These are phyloP conservation scores for Conus betulinus DNA, from an alignment of 1,140 invertebrate genomes.

Conservation along the genomic window DNA sequence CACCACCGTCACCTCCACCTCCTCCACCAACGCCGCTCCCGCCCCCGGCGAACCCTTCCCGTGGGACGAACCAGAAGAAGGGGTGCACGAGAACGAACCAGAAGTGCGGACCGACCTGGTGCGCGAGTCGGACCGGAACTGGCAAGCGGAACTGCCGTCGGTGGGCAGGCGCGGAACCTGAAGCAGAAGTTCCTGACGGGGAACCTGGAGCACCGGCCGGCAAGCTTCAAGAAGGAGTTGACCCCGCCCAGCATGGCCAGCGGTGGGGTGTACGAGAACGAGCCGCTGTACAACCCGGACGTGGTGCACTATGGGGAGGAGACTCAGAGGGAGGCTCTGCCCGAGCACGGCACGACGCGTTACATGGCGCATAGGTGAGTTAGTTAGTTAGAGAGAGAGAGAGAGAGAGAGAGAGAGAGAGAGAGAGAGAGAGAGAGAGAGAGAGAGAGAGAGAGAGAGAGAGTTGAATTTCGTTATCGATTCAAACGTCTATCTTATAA, in stretches of 20 bases:
- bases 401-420: neutral
- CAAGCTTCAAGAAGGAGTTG: constrained; percentile 41
- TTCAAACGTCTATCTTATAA: too few relatives aligned
- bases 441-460: neutral
- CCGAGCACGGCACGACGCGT: constrained; percentile 63
- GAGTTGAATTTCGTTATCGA: neutral
- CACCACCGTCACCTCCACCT: neutral
- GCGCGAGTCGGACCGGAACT: constrained; percentile 55
- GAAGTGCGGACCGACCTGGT: constrained; percentile 56
- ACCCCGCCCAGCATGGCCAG: constrained; percentile 43
- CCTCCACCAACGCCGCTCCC: neutral
- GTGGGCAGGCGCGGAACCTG: constrained; percentile 58
- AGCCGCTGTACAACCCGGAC: constrained; percentile 45
- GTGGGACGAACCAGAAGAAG: constrained; percentile 58
- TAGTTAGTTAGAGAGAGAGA: neutral
- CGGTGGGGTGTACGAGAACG: constrained; percentile 54
- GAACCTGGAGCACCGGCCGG: neutral
- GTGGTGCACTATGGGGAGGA: constrained; percentile 34
- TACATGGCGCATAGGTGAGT: constrained; percentile 56
- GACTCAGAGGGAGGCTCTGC: constrained; percentile 49
- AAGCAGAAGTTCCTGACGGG: constrained; percentile 54
- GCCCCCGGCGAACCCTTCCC: neutral
- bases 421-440: neutral
- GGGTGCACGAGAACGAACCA: constrained; percentile 67
- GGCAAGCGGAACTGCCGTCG: constrained; percentile 57